Evolutionary conservation across 2,797 vertebrate species (phyloP), one percentile per base, ranked within the genome.

Genomic region (Mus spretus): DNA sequence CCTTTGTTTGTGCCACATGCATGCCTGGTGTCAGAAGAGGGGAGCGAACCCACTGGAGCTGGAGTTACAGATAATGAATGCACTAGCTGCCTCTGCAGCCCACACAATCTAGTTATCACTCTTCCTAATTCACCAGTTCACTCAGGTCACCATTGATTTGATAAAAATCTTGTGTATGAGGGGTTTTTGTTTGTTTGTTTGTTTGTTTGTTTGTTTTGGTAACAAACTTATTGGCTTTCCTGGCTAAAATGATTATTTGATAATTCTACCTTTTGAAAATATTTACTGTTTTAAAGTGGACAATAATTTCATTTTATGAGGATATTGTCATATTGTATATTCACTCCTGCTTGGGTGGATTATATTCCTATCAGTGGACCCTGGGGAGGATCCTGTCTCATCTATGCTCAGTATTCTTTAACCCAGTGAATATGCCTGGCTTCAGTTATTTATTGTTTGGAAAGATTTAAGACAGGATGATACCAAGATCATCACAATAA

Each of bases 111-210:
- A 12, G 40, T 3, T 40, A 44, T 34, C 61, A 74, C 8, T 74
- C 53, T 28, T 93, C 94, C 94, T 93, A 85, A 92, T 74, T 95
- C 70, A 93, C 67, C 88, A n/a, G 7, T 78, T 91, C 91, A 70
- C 6, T 24, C 65, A 78, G 59, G 70, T 92, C 37, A 65, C 22
- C 40, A 77, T 19, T 93, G 61, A 95, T 92, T 82, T 94, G 81
- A 67, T 63, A 74, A 95, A 77, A 14, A 74, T 83, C 40, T 31
- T 31, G 14, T 91, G 3, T 28, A 20, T 83, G 59, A 80, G 50
- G 47, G 44, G 44, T 44, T 44, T 44, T 44, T 47, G 4, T 47
- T 47, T 7, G 47, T 47, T 47, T 47, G 47, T 9, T 47, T 47
- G 47, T 9, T 47, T 47, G 47, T 6, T 47, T 47, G 50, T 10